Base-by-base conservation (phyloP, 2,113 vertebrate genomes). In the Eulemur rufifrons region DNA sequence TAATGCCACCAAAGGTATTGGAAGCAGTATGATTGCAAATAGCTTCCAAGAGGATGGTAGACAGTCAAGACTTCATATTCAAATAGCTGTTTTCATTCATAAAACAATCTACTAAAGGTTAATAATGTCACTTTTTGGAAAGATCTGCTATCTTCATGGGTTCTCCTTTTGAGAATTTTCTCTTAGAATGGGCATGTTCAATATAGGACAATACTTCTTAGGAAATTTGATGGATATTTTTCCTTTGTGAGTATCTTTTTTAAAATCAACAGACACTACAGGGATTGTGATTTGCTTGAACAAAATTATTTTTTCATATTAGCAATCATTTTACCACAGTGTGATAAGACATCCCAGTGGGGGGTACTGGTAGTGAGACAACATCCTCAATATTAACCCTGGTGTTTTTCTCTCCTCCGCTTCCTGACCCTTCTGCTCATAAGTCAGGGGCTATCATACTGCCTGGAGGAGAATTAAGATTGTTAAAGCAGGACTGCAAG, bases 161-260 rank as follows among this genome's bases (percentile, higher is more conserved):
- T 96, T 97, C 85, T 99, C 98, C 74, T 99, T 99, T 96, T 98
- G 98, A 96, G 97, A 61, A 32, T 98, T 99, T 98, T 99, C 99
- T 93, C 99, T 99, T 76, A 99, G 95, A 63, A 98, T 97, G 2
- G 99, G 99, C 99, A 99, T 99, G 97, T 99, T 99, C 5, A 99
- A 96, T 66, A 99, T 98, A 0, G 98, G 98, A 63, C 69, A 74
- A 0, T 99, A 99, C 8, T 99, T 99, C 0, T 99, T 97, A 45
- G 98, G 99, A 91, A 99, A 97, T 95, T 99, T 99, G 9, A 98
- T 98, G 23, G 88, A 89, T 99, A 99, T 98, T 97, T 99, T 99
- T 59, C 99, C 20, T 90, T 99, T 99, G 98, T 99, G 98, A 97
- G 99, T 99, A 84, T 50, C 87, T 66, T 86, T 59, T 84, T n/a